These are phyloP conservation scores for Palythoa heliodiscus DNA, from an alignment of 92 coral and sea anemone species.

Conservation along the genomic window DNA sequence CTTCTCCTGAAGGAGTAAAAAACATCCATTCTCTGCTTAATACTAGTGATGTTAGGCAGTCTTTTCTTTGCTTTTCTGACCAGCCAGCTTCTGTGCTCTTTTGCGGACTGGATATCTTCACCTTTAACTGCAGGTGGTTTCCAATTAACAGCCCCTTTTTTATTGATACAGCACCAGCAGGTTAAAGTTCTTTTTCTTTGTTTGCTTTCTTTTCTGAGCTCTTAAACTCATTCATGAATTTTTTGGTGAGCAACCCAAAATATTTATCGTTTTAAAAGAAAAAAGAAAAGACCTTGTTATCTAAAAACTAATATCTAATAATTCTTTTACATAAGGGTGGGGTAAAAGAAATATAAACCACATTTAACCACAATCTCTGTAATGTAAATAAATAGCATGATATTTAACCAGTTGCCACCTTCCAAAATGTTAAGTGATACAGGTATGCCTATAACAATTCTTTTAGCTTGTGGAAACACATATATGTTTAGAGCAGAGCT, in stretches of 20 bases:
- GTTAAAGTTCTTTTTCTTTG: not conserved
- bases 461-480: too few relatives aligned
- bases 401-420: too few relatives aligned
- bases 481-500: too few relatives aligned
- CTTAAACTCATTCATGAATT: not conserved
- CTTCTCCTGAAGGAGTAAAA: not conserved
- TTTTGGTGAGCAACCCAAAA: not conserved
- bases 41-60: not conserved
- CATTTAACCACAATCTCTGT: too few relatives aligned
- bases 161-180: not conserved
- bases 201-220: not conserved
- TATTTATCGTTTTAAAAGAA: not conserved
- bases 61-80: not conserved
- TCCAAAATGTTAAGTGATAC: too few relatives aligned
- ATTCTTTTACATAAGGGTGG: too few relatives aligned
- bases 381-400: too few relatives aligned
- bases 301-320: not conserved
- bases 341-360: too few relatives aligned
- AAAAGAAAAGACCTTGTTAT: not conserved
- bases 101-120: constrained; percentile 3
- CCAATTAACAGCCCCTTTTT: not conserved
- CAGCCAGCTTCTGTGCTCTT: constrained; percentile 5
- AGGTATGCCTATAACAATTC: too few relatives aligned
- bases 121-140: not conserved
- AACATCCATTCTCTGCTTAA: constrained; percentile 1